These are phyloP conservation scores for Cantharis lateralis DNA, from an alignment of 2,888 invertebrate species.

Conservation along the genomic window DNA sequence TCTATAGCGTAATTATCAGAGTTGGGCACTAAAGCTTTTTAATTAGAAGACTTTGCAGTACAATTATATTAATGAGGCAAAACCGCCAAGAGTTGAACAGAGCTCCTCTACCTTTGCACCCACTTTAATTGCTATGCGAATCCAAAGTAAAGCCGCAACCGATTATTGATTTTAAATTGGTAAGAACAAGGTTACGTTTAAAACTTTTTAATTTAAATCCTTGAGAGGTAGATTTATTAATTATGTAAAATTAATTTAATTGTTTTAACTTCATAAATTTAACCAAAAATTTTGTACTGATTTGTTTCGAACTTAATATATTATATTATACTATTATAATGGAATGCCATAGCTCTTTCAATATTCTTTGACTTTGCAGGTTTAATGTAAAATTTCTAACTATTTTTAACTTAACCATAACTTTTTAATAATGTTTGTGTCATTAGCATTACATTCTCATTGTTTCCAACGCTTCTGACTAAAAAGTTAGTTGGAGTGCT, in stretches of 20 bases:
- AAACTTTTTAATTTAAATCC: background rate
- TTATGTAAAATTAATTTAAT: background rate
- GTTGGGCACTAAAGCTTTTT: conserved; percentile 15
- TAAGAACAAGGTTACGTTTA: background rate
- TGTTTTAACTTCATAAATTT: background rate
- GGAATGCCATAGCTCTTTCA: background rate
- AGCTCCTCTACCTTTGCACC: conserved; percentile 13
- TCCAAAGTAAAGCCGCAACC: background rate
- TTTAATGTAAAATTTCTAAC: background rate
- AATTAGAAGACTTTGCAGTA: conserved; percentile 16
- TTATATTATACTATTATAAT: background rate
- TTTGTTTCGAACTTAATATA: background rate
- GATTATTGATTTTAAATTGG: conserved; percentile 2
- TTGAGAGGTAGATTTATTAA: background rate
- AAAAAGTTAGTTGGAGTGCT: background rate
- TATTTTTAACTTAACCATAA: background rate
- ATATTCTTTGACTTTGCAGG: background rate
- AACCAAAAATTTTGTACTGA: background rate
- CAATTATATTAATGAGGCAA: conserved; percentile 21
- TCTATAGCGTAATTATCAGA: conserved; percentile 9
- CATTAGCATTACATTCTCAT: background rate
- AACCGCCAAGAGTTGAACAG: conserved; percentile 11
- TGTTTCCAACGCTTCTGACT: background rate
- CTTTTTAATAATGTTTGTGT: background rate
- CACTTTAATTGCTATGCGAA: conserved; percentile 16